Percentiles rank a stretch among this genome's conserved stretches.
Conservation (phyloP, 2,797 vertebrate genomes). For the Eospalax fontanierii region DNA sequence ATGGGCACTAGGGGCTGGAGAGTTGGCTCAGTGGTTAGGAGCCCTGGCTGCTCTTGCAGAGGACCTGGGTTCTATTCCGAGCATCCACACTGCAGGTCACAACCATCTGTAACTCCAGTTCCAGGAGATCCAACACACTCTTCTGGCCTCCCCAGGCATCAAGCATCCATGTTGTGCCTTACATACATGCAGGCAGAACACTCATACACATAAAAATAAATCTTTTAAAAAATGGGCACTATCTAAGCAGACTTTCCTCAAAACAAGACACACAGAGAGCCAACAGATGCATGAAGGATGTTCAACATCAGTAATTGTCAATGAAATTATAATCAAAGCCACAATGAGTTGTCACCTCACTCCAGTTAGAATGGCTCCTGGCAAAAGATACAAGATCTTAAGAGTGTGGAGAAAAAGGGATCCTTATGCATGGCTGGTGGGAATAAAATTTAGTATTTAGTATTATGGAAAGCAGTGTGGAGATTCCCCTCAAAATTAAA, state of each 20-base stretch:
- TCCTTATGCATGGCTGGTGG: too few species aligned
- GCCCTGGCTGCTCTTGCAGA: too few species aligned
- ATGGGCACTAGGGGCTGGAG: too few species aligned
- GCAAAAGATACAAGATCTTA: neutral
- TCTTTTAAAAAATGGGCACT: neutral
- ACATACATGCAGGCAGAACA: too few species aligned
- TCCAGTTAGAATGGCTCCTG: neutral
- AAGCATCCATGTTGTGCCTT: too few species aligned
- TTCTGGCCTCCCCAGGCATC: too few species aligned
- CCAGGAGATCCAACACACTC: too few species aligned
- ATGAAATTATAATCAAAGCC: neutral
- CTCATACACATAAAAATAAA: too few species aligned
- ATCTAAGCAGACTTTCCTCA: neutral
- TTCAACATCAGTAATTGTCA: neutral
- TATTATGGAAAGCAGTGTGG: neutral
- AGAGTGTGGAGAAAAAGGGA: neutral
- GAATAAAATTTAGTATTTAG: neutral
- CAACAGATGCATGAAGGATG: neutral
- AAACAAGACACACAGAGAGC: neutral
- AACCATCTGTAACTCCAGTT: too few species aligned
- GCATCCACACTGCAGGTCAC: too few species aligned
- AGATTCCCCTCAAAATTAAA: neutral
- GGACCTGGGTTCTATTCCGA: too few species aligned
- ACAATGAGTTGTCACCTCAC: neutral
- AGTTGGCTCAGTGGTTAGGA: too few species aligned